A percentile compares a stretch with the other conserved stretches of the same genome.
phyloP scores from a whole-genome alignment of 2,797 vertebrate genomes.

The Lagorchestes hirsutus region DNA sequence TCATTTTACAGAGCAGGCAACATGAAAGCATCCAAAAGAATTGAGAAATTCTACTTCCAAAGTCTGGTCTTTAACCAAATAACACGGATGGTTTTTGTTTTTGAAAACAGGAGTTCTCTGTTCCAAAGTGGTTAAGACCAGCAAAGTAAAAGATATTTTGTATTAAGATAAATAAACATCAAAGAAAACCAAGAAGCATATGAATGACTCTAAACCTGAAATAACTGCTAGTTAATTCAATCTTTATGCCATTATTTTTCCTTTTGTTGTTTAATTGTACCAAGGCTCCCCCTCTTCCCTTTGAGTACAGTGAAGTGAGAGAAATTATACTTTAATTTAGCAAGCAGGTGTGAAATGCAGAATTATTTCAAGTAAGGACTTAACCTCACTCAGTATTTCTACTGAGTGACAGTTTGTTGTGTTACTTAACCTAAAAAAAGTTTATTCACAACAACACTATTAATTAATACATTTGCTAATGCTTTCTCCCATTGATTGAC shows the following conservation, averaged over 20 bases:
- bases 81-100: not conserved
- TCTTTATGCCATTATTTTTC: not conserved
- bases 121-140: not conserved
- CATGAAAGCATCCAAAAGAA: not conserved
- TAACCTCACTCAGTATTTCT: not conserved
- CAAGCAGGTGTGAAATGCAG: not conserved
- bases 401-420: not conserved
- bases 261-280: not conserved
- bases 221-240: not conserved
- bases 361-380: not conserved
- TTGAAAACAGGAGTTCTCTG: not conserved
- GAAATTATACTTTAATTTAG: not conserved
- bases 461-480: not conserved
- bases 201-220: not conserved
- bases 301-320: not conserved
- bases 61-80: not conserved
- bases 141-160: not conserved
- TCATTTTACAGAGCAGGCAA: not conserved
- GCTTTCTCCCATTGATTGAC: not conserved
- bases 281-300: not conserved
- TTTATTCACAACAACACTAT: not conserved
- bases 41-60: not conserved
- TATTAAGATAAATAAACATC: not conserved
- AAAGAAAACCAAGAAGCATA: not conserved
- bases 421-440: not conserved